Conservation (phyloP, 2,888 invertebrate species). For the Noctuana brunneofusca region DNA sequence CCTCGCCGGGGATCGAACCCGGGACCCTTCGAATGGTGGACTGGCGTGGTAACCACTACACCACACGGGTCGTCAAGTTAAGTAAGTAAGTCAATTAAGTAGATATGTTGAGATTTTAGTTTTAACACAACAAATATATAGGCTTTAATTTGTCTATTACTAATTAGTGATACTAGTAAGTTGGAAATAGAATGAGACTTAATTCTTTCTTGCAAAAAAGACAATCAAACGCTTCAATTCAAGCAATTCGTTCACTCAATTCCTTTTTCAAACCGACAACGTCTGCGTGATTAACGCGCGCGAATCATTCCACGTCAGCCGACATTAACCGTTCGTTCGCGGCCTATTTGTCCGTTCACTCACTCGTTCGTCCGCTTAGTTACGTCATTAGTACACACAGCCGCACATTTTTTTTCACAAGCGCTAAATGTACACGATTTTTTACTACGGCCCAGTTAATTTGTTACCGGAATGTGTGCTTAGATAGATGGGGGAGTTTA, state of each 20-base stretch:
- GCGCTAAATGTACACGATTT: slow-evolving; percentile 40
- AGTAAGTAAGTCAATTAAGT: too few species aligned
- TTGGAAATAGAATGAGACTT: not conserved
- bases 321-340: slow-evolving; percentile 43
- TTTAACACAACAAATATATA: too few species aligned
- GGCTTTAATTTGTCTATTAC: too few species aligned
- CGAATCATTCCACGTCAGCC: slow-evolving; percentile 45
- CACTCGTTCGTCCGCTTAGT: slow-evolving; percentile 41
- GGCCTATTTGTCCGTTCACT: slow-evolving; percentile 44
- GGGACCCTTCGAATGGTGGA: too few species aligned
- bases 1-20: too few species aligned
- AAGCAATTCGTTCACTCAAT: slow-evolving; percentile 19
- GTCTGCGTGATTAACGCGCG: slow-evolving; percentile 42
- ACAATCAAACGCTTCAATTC: not conserved
- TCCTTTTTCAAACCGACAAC: slow-evolving; percentile 29
- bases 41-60: too few species aligned
- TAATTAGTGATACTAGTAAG: too few species aligned
- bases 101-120: too few species aligned
- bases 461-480: slow-evolving; percentile 35
- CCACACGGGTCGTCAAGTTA: too few species aligned
- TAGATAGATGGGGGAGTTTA: slow-evolving; percentile 34
- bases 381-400: slow-evolving; percentile 42
- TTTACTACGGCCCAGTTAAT: slow-evolving; percentile 40
- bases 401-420: slow-evolving; percentile 37
- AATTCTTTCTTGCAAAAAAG: not conserved